Percentiles rank a stretch among this genome's conserved stretches.
phyloP scores from a whole-genome alignment of 2,888 invertebrate species.

The Drosophila anceps region DNA sequence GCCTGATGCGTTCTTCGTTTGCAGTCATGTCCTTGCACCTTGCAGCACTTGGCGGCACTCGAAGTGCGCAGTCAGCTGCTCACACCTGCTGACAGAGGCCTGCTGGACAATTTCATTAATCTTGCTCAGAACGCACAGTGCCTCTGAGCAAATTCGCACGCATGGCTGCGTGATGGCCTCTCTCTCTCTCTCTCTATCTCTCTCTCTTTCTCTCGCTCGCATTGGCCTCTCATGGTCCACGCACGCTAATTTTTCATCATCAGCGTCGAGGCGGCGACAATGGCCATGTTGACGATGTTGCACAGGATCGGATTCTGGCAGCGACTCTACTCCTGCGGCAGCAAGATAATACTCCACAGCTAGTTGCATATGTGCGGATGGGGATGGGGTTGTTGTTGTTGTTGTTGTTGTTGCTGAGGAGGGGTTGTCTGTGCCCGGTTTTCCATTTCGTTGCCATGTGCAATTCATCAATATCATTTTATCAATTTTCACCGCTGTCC shows the following conservation, averaged over 20 bases:
- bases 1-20: background rate
- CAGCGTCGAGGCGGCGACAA: slow-evolving; percentile 62
- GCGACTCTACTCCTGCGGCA: slow-evolving; percentile 26
- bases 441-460: slow-evolving; percentile 70
- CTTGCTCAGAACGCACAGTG: slow-evolving; percentile 61
- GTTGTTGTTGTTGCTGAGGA: no score
- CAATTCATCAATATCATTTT: slow-evolving; percentile 85
- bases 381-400: no score
- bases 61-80: slow-evolving; percentile 15
- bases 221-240: slow-evolving; percentile 30
- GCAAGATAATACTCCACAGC: slow-evolving; percentile 28
- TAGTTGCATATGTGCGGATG: slow-evolving; percentile 15
- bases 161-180: slow-evolving; percentile 31
- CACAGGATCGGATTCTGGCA: slow-evolving; percentile 45
- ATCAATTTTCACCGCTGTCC: slow-evolving; percentile 83
- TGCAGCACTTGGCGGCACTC: slow-evolving; percentile 17
- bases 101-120: slow-evolving; percentile 68
- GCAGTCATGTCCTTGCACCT: slow-evolving; percentile 12
- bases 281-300: slow-evolving; percentile 65
- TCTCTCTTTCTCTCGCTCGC: background rate
- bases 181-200: background rate
- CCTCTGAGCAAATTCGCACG: slow-evolving; percentile 47
- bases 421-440: slow-evolving; percentile 19
- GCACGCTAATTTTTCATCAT: slow-evolving; percentile 79
- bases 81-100: slow-evolving; percentile 40